Evolutionary conservation across 1,140 invertebrate genomes (phyloP).

Genomic region (Nephotettix cincticeps): DNA sequence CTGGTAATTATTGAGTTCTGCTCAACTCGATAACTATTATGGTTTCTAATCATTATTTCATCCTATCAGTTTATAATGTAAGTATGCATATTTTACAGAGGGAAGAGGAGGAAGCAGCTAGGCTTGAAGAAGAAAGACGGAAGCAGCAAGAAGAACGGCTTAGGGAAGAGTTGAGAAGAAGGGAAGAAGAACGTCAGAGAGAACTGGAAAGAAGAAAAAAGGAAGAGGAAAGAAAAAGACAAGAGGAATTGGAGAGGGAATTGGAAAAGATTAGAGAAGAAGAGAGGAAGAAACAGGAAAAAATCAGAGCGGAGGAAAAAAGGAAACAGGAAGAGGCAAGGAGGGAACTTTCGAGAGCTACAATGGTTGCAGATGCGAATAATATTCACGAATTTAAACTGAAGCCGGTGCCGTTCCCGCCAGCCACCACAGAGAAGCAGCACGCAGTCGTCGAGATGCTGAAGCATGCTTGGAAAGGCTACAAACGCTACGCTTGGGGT

Average conservation of each 20-base stretch:
- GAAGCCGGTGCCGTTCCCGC: slow-evolving; percentile 51
- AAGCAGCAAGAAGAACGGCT: not conserved
- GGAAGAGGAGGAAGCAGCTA: not conserved
- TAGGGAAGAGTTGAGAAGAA: not conserved
- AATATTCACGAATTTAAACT: slow-evolving; percentile 5
- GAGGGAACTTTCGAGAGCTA: slow-evolving; percentile 25
- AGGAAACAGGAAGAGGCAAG: not conserved
- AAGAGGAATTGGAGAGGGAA: not conserved
- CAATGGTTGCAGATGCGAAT: slow-evolving; percentile 14
- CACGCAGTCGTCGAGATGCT: slow-evolving; percentile 82
- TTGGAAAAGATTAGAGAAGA: not conserved
- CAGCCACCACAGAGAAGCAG: slow-evolving; percentile 76
- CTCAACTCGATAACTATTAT: too few relatives aligned
- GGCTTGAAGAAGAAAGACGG: not conserved
- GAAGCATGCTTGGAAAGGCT: slow-evolving; percentile 88
- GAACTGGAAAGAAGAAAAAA: slow-evolving; percentile 7
- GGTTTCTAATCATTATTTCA: too few relatives aligned
- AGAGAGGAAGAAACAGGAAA: not conserved
- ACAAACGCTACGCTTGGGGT: slow-evolving; percentile 90
- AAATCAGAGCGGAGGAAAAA: not conserved
- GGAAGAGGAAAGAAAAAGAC: slow-evolving; percentile 17
- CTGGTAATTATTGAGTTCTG: too few relatives aligned
- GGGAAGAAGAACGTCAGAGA: not conserved
- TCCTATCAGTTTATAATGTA: too few relatives aligned
- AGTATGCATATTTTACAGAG: not conserved